Base-by-base conservation (phyloP, 2,888 invertebrate genomes). In the Corbicula japonica region DNA sequence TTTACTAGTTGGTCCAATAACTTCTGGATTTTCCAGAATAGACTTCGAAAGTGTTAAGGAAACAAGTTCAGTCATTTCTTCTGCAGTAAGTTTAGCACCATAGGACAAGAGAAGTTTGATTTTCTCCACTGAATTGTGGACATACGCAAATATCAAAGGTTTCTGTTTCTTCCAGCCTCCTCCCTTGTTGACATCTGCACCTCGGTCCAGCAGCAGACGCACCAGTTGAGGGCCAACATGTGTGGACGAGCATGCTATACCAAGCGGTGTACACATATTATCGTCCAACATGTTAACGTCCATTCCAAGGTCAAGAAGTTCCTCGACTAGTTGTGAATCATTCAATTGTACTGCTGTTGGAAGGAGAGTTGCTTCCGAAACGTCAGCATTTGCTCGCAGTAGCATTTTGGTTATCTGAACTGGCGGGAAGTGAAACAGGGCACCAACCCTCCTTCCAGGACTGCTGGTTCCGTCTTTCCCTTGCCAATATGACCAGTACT, bases 251-350 rank as follows among this genome's bases (percentile, higher is more conserved):
- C 90, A 91, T 1, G 90, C 89, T 61, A 87, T 87, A 3, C 91
- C 91, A 8, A 91, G 81, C 8, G 91, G 90, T 3, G 88, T 87
- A 41, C 91, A 87, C 83, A 89, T 85, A 68, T 89, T 89, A 70
- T 91, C 89, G 77, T 91, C 91, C 65, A 90, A 74, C 87, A 89
- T 87, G 69, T 91, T 91, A 3, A 91, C 88, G 74, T 91, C 88
- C 91, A 91, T 91, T 3, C 90, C 90, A 15, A 89, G 78, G 32
- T 87, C 85, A 34, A 91, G 73, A 6, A 91, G 79, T 56, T 91
- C 89, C 66, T 85, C 82, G 5, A 91, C 89, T 15, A 88, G 79
- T 48, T 84, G 81, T 12, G 81, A 76, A 46, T 89, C 87, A 28
- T 89, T 86, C 35, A 88, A 87, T 65, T 90, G 88, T 0, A 91